phyloP scores from a whole-genome alignment of 2,888 invertebrate genomes.

The Agrilus biguttatus region DNA sequence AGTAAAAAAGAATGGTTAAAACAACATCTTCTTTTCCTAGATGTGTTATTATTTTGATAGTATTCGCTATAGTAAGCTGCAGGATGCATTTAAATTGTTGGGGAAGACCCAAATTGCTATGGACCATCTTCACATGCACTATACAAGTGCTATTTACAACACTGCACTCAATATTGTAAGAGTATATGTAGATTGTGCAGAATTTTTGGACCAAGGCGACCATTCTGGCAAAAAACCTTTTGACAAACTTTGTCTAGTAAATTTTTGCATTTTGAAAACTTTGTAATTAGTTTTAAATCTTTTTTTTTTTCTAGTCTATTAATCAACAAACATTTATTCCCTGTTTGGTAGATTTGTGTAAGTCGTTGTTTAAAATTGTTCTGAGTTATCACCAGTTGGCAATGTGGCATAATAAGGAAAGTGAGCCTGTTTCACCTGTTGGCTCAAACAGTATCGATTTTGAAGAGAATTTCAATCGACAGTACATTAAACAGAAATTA shows the following conservation, averaged over 20 bases:
- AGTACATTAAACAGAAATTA: slow-evolving; percentile 76
- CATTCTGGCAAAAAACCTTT: slow-evolving; percentile 56
- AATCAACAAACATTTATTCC: slow-evolving; percentile 47
- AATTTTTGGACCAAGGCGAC: slow-evolving; percentile 22
- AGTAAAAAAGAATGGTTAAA: not conserved
- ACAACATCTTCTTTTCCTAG: slow-evolving; percentile 17
- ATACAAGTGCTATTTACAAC: slow-evolving; percentile 81
- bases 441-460: slow-evolving; percentile 28
- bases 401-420: slow-evolving; percentile 50
- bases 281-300: not conserved
- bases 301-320: slow-evolving; percentile 29
- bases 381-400: slow-evolving; percentile 64
- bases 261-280: not conserved
- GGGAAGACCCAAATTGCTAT: slow-evolving; percentile 80
- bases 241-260: slow-evolving; percentile 61
- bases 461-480: slow-evolving; percentile 53
- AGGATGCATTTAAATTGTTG: slow-evolving; percentile 74
- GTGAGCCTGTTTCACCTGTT: slow-evolving; percentile 14
- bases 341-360: slow-evolving; percentile 75
- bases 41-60: slow-evolving; percentile 61
- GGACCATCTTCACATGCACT: slow-evolving; percentile 90
- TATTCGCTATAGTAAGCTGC: slow-evolving; percentile 65
- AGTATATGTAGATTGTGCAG: slow-evolving; percentile 32
- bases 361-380: slow-evolving; percentile 70
- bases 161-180: slow-evolving; percentile 46